Conservation (phyloP, 2,113 vertebrate genomes). For the Siniperca chuatsi region DNA sequence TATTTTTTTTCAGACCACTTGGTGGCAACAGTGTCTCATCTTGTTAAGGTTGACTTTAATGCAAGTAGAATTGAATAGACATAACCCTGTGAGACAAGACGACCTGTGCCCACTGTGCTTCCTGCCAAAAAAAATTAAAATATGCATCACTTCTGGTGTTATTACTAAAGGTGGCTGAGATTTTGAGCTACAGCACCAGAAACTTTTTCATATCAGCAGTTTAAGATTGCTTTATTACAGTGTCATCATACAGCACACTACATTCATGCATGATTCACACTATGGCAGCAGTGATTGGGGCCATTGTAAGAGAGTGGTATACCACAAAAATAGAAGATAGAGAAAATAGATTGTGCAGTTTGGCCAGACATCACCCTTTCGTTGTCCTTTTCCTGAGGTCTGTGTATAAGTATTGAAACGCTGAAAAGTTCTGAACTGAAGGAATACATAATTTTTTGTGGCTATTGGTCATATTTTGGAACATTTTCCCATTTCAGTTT, state of each 20-base stretch:
- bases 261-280: not conserved
- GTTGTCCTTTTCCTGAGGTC: not conserved
- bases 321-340: not conserved
- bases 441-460: not conserved
- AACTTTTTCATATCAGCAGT: not conserved
- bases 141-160: not conserved
- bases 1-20: slow-evolving; percentile 68
- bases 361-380: not conserved
- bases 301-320: not conserved
- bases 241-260: not conserved
- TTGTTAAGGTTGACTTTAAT: slow-evolving; percentile 17
- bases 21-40: slow-evolving; percentile 78
- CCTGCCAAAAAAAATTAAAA: not conserved
- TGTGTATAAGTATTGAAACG: not conserved
- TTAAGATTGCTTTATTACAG: not conserved
- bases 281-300: not conserved
- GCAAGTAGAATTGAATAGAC: slow-evolving; percentile 3
- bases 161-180: not conserved
- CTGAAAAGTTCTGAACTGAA: not conserved
- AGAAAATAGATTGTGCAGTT: not conserved
- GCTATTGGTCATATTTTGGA: slow-evolving; percentile 3
- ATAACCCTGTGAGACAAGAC: slow-evolving; percentile 1
- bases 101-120: not conserved
- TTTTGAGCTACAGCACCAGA: not conserved
- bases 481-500: slow-evolving; percentile 24